Evolutionary conservation across 2,113 vertebrate genomes (phyloP), one percentile per base, ranked within the genome.

Genomic region (Pholis gunnellus): DNA sequence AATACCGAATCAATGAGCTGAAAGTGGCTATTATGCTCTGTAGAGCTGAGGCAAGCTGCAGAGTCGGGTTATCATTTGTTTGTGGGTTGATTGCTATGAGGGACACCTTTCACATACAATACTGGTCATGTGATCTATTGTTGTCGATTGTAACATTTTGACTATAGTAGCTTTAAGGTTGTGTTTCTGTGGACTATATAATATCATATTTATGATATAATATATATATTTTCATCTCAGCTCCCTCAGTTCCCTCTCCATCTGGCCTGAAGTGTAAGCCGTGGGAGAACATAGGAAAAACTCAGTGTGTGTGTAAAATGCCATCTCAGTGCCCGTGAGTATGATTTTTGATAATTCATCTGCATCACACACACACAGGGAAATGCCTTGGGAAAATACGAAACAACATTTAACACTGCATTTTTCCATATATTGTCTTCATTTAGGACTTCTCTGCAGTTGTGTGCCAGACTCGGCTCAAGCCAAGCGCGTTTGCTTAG

Each of bases 291-390:
- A 56, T 89, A 0, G 87, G 95, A 50, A 87, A 94, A 75, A 92
- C 70, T 0, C 83, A 79, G 59, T 99, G 98, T 88, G 94, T 97
- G 72, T 99, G 98, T 85, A 97, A 95, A 95, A 95, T 96, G 95
- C 96, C 96, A 0, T 93, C 92, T 48, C 95, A 98, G 56, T 99
- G 98, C 92, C 87, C 87, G 98, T 99, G 93, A 97, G 96, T 93
- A 48, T 34, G 3, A 67, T 52, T 61, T 68, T 15, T 63, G 15
- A 60, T 6, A 27, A 25, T 18, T 10, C 48, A 50, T 69, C 10
- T 42, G 17, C 2, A 20, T 46, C 20, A 46, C 11, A 56, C 14
- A 44, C n/a, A 36, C n/a, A 20, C n/a, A 18, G 1, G 36, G 6
- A 79, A 52, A 54, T 60, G 11, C 1, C 22, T 20, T 5, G 8